phyloP scores from a whole-genome alignment of 2,888 invertebrate genomes.

The Drosophila silvestris region DNA sequence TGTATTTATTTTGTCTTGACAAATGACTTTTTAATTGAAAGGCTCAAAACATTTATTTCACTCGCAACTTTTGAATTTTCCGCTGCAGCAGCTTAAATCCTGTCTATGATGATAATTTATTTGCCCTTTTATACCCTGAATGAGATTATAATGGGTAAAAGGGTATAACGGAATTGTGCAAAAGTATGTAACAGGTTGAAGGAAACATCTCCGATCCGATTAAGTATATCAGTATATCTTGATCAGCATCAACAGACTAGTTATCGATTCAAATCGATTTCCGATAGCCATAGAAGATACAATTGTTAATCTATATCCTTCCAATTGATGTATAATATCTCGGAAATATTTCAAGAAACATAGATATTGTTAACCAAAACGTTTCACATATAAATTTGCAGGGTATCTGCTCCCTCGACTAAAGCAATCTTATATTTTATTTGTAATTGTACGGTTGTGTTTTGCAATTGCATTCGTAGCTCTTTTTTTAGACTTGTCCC shows the following conservation, averaged over 20 bases:
- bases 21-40: conserved; percentile 2
- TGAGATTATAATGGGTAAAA: background rate
- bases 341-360: background rate
- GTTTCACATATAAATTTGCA: background rate
- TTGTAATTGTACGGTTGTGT: background rate
- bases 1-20: background rate
- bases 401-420: background rate
- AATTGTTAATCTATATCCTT: too few relatives aligned
- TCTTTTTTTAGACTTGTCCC: conserved; percentile 25
- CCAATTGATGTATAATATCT: background rate
- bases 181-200: background rate
- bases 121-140: background rate
- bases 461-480: conserved; percentile 2
- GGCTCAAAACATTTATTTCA: background rate
- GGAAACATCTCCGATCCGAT: background rate
- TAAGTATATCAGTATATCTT: background rate
- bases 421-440: background rate
- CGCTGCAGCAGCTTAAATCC: background rate
- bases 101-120: background rate
- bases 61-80: background rate
- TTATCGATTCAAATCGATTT: background rate
- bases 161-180: background rate
- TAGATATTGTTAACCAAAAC: background rate
- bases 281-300: background rate
- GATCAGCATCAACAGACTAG: background rate